These are phyloP conservation scores for Atractosteus spatula DNA, from an alignment of 2,113 vertebrate genomes.

Conservation along the genomic window DNA sequence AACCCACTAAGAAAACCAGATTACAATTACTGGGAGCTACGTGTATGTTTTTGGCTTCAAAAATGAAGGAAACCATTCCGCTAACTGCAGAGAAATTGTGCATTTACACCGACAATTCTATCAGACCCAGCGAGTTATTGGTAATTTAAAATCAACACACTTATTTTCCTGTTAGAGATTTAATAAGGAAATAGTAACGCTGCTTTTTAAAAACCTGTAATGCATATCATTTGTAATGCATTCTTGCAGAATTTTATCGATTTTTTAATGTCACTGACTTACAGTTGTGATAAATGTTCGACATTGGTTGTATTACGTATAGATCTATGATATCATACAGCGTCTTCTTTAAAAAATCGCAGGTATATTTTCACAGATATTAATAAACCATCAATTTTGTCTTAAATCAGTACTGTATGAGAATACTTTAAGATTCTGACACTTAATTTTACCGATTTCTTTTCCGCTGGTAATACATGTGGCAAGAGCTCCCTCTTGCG, in stretches of 20 bases:
- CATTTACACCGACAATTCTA: constrained; percentile 95
- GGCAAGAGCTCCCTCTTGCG: constrained; percentile 40
- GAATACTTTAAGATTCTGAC: background rate
- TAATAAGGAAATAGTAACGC: background rate
- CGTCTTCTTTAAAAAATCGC: too few species aligned
- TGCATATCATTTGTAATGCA: background rate
- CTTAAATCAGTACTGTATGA: too few species aligned
- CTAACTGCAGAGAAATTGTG: constrained; percentile 93
- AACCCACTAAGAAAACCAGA: constrained; percentile 84
- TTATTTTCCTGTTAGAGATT: constrained; percentile 18
- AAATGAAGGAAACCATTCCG: constrained; percentile 97
- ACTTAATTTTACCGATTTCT: background rate
- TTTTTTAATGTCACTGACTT: too few species aligned
- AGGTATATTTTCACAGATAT: too few species aligned
- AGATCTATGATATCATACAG: too few species aligned
- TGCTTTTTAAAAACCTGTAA: background rate
- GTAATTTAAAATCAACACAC: constrained; percentile 63
- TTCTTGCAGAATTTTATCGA: too few species aligned
- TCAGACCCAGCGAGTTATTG: constrained; percentile 88
- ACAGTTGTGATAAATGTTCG: too few species aligned
- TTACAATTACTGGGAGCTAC: constrained; percentile 92
- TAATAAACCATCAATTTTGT: too few species aligned
- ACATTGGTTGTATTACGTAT: too few species aligned
- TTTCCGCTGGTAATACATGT: background rate
- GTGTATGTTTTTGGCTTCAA: constrained; percentile 97